Base-by-base conservation (phyloP, 53 echinoderm and acorn worm genomes). In the Henricia sp. region DNA sequence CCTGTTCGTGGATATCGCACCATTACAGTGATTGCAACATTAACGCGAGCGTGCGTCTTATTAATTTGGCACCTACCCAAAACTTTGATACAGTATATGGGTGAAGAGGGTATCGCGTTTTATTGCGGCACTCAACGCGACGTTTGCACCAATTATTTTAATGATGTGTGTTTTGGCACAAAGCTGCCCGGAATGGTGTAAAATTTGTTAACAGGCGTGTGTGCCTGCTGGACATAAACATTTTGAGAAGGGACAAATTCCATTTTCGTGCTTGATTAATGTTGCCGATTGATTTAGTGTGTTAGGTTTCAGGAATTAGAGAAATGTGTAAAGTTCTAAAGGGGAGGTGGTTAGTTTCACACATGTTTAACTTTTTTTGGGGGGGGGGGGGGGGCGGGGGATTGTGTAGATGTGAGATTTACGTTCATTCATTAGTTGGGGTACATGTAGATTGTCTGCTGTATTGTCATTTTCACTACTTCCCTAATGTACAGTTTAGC, bases 81-180 rank as follows among this genome's bases (percentile, higher is more conserved):
- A 21, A 21, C 19, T 17, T 21, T 53, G 53, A 5, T 16, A 3
- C 19, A 17, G 3, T n/a, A 19, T 66, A 17, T 35, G 6, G n/a
- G 14, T 66, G 17, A 37, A 38, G 17, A 28, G 19, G 39, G 11
- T 70, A 70, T 70, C 70, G 29, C 28, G 70, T 70, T 70, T 70
- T 70, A 70, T 70, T 70, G 70, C 70, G 24, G 21, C 40, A 67
- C 67, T 38, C 39, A 24, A 38, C 9, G 48, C 38, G n/a, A 38
- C 21, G 37, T 37, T 67, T 28, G 23, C 39, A 23, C 23, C 67
- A 19, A 38, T 67, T 39, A 67, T 38, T 39, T 67, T 67, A n/a
- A 60, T 60, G 29, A 34, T 60, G 30, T 28, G 62, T 30, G 32
- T 30, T 32, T 14, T 60, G 62, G 28, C 62, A 9, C 32, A 44